These are phyloP conservation scores for Eretmocerus hayati DNA, from an alignment of 2,888 invertebrate genomes.

Conservation along the genomic window DNA sequence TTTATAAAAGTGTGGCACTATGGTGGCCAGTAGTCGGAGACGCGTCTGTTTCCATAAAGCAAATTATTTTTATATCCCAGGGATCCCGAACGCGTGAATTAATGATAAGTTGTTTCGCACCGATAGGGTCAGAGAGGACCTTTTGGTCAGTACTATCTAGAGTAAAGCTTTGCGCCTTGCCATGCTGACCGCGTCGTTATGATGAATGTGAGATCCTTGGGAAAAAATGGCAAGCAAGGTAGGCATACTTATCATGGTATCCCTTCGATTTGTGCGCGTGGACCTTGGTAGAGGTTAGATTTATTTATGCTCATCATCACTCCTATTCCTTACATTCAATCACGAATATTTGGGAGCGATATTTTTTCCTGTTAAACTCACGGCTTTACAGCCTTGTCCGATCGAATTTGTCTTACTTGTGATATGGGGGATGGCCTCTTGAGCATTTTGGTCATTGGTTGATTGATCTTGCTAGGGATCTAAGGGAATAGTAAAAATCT, in stretches of 20 bases:
- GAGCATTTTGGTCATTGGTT: too few relatives aligned
- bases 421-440: too few relatives aligned
- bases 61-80: constrained; percentile 45
- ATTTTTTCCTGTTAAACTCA: too few relatives aligned
- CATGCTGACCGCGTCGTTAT: constrained; percentile 27
- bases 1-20: too few relatives aligned
- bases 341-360: constrained; percentile 4
- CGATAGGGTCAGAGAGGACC: constrained; percentile 1
- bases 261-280: constrained; percentile 1
- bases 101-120: constrained; percentile 35
- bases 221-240: neutral
- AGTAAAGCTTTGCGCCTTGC: too few relatives aligned
- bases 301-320: constrained; percentile 15
- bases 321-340: constrained; percentile 12
- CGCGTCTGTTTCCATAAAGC: constrained; percentile 44
- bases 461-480: too few relatives aligned
- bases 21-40: too few relatives aligned
- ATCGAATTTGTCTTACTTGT: too few relatives aligned
- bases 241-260: neutral
- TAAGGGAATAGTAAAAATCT: too few relatives aligned
- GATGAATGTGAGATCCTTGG: constrained; percentile 14
- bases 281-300: constrained; percentile 11
- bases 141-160: constrained; percentile 35
- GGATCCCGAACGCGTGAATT: constrained; percentile 40
- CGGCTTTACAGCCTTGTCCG: too few relatives aligned